Evolutionary conservation across 2,888 invertebrate species (phyloP), one percentile per base, ranked within the genome.

Genomic region (Agrenia bidenticulata): DNA sequence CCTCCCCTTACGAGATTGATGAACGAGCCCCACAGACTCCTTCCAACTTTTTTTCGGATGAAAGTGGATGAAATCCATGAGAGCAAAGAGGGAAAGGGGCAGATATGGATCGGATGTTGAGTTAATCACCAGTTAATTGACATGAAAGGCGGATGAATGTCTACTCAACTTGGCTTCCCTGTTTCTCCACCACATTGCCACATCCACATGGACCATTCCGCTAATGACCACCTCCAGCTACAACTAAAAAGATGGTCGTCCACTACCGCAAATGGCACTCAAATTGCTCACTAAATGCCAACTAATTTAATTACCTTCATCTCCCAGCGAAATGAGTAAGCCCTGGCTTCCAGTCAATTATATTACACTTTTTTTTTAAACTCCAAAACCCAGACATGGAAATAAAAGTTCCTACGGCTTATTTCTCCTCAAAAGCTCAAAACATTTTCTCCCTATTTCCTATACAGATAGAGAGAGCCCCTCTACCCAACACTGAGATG

Each of bases 81-180:
- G 19, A 45, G 45, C 19, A 15, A n/a, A n/a, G 45, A 45, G 15
- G 19, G 15, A 45, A 19, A 45, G 45, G 45, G 45, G 45, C 45
- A 45, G 45, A 45, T 45, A 45, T 45, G 45, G 45, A 45, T 45
- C 45, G 45, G 45, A 45, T 45, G 45, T 45, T 45, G 45, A 45
- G 45, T 45, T 45, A 45, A 45, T 45, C 45, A 45, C 45, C 45
- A 45, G 45, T 45, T 45, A 45, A 45, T 45, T 45, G 45, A 45
- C 45, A 45, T 45, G 45, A 45, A 45, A 45, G 45, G 45, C 45
- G 45, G 45, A 45, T 45, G 45, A 45, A 45, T 45, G 45, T 45
- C 45, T 45, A 32, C 45, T 45, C 45, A 17, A 45, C 45, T 45
- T 15, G 45, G 45, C 45, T 19, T 45, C n/a, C n/a, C 45, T 45